Base-by-base conservation (phyloP, 2,888 invertebrate genomes). In the Nomada ruficornis region DNA sequence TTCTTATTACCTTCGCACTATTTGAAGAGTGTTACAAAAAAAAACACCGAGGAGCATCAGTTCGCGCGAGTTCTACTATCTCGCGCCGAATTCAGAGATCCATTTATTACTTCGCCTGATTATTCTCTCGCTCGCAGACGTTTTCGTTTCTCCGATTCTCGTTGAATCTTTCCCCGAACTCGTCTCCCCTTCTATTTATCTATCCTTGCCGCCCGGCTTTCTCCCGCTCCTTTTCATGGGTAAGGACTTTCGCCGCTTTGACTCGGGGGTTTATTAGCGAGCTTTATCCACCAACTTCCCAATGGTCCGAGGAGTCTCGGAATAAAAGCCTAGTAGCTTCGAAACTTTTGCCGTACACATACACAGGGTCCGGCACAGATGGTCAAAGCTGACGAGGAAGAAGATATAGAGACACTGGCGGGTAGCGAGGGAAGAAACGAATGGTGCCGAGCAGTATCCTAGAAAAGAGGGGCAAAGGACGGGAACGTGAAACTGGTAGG, bases 231-330 rank as follows among this genome's bases (percentile, higher is more conserved):
- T 60, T 81, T 86, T 84, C 85, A 79, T 73, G 72, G 74, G 44
- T 57, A 70, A 80, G 80, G 80, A 88, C 85, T 85, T 85, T 82
- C 80, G 83, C 74, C 82, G 82, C 88, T 88, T 88, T 85, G 88
- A 86, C 85, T 86, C 80, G 82, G 85, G 62, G 86, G 89, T 90
- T 90, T 90, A 90, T 90, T 90, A 90, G 90, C 84, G 89, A 85
- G 90, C 86, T 90, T 90, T 88, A 86, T 88, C 86, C 87, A 42
- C 82, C 79, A 88, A 90, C 83, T 89, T 88, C 79, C 83, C 82
- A 80, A 86, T 83, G 84, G 87, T 86, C 87, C 87, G 74, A 82
- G 84, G 81, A 85, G 84, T 81, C 86, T 69, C 70, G 76, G 81
- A 88, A 90, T 86, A 87, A 88, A 88, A 86, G 88, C 81, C 77